phyloP scores from a whole-genome alignment of 2,113 vertebrate genomes.

The Oreocharis arfaki region DNA sequence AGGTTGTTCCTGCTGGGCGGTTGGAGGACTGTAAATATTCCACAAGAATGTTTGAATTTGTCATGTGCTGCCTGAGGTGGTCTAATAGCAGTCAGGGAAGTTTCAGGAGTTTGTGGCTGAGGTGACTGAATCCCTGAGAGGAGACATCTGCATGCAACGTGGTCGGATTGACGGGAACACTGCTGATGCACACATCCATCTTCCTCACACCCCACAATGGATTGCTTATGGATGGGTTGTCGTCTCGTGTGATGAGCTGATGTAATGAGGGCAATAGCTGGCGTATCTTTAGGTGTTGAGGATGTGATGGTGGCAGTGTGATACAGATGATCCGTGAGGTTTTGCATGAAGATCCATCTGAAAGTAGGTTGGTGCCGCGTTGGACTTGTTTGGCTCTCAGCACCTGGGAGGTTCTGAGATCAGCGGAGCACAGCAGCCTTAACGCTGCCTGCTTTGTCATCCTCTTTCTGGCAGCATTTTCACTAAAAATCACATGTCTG shows the following conservation, averaged over 20 bases:
- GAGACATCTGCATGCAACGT: rapidly evolving
- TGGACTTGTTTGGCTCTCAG: background rate
- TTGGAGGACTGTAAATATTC: background rate
- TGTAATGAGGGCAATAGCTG: background rate
- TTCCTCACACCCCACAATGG: background rate
- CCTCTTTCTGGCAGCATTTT: background rate
- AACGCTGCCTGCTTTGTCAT: background rate
- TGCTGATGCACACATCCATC: background rate
- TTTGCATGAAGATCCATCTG: background rate
- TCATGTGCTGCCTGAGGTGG: background rate
- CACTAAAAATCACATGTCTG: background rate
- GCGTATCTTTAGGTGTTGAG: background rate
- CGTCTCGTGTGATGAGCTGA: background rate
- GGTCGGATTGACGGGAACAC: background rate
- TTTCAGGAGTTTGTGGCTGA: background rate
- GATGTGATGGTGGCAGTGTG: background rate
- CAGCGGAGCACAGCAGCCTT: background rate
- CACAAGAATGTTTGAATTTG: background rate
- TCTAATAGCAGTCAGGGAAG: background rate
- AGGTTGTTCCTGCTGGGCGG: background rate
- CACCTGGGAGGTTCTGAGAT: background rate
- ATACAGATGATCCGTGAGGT: background rate
- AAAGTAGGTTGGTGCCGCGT: background rate
- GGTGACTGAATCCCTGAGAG: background rate
- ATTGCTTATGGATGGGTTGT: background rate